Evolutionary conservation across 2,888 invertebrate species (phyloP).

Genomic region (Netelia inedita): DNA sequence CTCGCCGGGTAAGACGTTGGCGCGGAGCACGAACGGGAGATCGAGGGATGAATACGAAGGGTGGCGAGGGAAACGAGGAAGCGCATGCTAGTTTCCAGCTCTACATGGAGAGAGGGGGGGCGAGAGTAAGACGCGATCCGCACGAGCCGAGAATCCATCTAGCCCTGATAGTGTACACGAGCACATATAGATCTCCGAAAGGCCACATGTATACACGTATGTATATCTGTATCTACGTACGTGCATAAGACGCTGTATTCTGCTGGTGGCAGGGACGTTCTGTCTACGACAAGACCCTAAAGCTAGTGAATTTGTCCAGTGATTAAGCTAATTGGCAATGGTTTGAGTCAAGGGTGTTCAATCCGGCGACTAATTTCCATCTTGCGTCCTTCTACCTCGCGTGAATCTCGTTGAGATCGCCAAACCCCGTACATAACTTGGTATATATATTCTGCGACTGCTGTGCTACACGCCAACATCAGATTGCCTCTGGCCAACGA

Average conservation of each 20-base stretch:
- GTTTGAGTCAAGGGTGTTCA: conserved; percentile 66
- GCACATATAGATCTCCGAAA: conserved; percentile 1
- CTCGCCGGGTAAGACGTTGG: conserved; percentile 72
- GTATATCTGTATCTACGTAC: conserved; percentile 10
- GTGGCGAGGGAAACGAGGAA: conserved; percentile 40
- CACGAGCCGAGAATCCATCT: conserved; percentile 25
- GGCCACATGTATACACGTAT: not conserved
- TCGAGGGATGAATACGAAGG: conserved; percentile 75
- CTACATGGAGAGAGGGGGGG: conserved; percentile 7
- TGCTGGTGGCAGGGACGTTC: conserved; percentile 48
- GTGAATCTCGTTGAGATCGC: conserved; percentile 25
- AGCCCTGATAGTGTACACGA: conserved; percentile 20
- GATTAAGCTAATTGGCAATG: conserved; percentile 78
- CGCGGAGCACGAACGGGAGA: conserved; percentile 48
- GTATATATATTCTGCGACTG: conserved; percentile 11
- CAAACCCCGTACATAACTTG: conserved; percentile 4
- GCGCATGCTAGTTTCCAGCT: conserved; percentile 22
- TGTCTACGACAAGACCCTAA: conserved; percentile 63
- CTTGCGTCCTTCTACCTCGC: conserved; percentile 33
- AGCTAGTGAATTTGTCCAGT: conserved; percentile 77
- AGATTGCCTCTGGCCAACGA: conserved; percentile 54
- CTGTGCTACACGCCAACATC: conserved; percentile 32
- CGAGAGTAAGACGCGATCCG: conserved; percentile 34
- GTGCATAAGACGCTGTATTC: conserved; percentile 34
- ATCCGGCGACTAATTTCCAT: conserved; percentile 65